Evolutionary conservation across 2,113 vertebrate species (phyloP).

Genomic region (Neogale vison): DNA sequence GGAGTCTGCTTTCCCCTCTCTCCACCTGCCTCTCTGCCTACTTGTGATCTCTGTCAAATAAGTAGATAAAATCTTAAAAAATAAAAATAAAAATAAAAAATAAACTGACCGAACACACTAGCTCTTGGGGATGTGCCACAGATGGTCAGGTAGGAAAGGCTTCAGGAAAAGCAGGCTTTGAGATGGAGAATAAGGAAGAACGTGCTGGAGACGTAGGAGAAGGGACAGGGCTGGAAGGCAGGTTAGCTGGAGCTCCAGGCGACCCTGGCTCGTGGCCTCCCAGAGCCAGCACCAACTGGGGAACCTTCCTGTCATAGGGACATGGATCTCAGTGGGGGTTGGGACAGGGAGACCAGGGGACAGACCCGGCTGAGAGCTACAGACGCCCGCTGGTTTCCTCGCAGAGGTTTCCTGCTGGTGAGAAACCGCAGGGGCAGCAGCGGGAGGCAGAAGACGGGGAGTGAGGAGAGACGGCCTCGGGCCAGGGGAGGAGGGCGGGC

Average conservation of each 20-base stretch:
- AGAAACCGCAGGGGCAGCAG: background rate
- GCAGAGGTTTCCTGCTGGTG: no score
- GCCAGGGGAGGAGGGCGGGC: fast-evolving
- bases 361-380: background rate
- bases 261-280: background rate
- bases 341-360: background rate
- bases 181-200: fast-evolving
- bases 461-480: fast-evolving
- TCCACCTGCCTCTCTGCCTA: no score
- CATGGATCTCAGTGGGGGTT: fast-evolving
- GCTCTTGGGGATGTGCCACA: background rate
- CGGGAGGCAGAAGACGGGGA: background rate
- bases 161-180: background rate
- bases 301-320: background rate
- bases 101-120: no score
- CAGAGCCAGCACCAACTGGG: fast-evolving
- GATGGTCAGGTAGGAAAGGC: background rate
- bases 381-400: background rate
- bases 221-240: fast-evolving
- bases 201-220: no score
- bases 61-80: no score
- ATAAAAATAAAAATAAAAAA: no score
- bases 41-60: no score
- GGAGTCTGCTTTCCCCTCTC: no score
- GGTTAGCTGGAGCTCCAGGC: background rate